Evolutionary conservation across 2,888 invertebrate species (phyloP).

Genomic region (Tachystola acroxantha): DNA sequence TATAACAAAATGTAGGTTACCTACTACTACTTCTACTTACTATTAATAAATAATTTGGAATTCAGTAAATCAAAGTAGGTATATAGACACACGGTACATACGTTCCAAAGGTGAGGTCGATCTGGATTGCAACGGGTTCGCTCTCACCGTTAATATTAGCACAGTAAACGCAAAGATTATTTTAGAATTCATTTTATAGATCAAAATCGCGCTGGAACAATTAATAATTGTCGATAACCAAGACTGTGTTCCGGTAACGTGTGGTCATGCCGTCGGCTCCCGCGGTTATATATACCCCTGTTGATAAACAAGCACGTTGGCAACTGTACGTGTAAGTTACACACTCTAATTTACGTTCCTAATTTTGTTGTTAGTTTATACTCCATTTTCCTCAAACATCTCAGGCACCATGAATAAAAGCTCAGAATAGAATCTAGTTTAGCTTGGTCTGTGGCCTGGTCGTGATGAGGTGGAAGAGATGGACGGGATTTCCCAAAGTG

Average conservation of each 20-base stretch:
- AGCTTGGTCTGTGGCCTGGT: too few relatives aligned
- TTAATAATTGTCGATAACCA: slow-evolving; percentile 8
- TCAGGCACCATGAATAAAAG: too few relatives aligned
- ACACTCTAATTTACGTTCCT: slow-evolving; percentile 4
- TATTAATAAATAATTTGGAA: too few relatives aligned
- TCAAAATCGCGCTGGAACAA: slow-evolving; percentile 10
- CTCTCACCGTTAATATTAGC: slow-evolving; percentile 28
- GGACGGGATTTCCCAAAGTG: too few relatives aligned
- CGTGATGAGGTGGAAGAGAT: too few relatives aligned
- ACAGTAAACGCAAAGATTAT: slow-evolving; percentile 32
- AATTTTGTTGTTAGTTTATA: not conserved
- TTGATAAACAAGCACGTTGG: slow-evolving; percentile 31
- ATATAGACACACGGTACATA: too few relatives aligned
- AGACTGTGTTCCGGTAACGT: slow-evolving; percentile 15
- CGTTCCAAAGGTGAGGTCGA: slow-evolving; percentile 1
- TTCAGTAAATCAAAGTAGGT: too few relatives aligned
- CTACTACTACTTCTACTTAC: too few relatives aligned
- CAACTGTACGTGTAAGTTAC: slow-evolving; percentile 1
- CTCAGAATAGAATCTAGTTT: too few relatives aligned
- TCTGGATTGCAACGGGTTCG: slow-evolving; percentile 24
- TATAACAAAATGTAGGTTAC: too few relatives aligned
- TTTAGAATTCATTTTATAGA: slow-evolving; percentile 36
- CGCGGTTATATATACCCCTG: slow-evolving; percentile 38
- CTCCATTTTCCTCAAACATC: too few relatives aligned
- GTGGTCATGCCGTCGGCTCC: slow-evolving; percentile 22